Conservation (phyloP, 2,113 vertebrate genomes). For the Numida meleagris region DNA sequence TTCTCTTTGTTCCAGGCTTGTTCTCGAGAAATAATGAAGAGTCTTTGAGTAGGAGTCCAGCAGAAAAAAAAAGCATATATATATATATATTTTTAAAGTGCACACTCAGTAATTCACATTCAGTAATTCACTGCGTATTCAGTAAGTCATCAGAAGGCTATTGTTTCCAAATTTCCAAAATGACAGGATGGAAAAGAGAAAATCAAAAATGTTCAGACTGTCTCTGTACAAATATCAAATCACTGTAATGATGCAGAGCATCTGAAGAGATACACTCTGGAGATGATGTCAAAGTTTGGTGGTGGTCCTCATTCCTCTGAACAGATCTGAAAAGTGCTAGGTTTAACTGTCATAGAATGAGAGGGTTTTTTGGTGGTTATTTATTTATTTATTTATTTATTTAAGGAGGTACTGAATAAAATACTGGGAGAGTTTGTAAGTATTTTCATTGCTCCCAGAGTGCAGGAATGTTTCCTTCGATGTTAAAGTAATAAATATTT, state of each 20-base stretch:
- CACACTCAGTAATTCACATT: not conserved
- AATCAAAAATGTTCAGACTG: not conserved
- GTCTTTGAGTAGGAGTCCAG: not conserved
- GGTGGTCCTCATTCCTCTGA: not conserved
- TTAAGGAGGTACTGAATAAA: not conserved
- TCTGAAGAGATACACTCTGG: fast-evolving
- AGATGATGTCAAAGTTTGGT: not conserved
- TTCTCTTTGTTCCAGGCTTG: not conserved
- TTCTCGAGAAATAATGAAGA: not conserved
- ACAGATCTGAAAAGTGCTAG: not conserved
- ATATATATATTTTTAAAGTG: fast-evolving
- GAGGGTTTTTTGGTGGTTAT: too few relatives aligned
- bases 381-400: not conserved
- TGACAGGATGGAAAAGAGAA: not conserved
- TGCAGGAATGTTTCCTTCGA: not conserved
- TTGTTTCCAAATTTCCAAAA: not conserved
- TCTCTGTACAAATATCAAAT: not conserved
- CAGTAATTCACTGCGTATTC: not conserved
- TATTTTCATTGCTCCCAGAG: not conserved
- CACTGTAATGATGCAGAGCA: not conserved
- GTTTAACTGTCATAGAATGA: not conserved
- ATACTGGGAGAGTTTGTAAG: not conserved
- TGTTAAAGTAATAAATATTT: not conserved
- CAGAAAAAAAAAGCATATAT: not conserved
- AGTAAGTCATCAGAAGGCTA: not conserved